Evolutionary conservation across 2,888 invertebrate genomes (phyloP), one percentile per base, ranked within the genome.

Genomic region (Nomada ferruginata): DNA sequence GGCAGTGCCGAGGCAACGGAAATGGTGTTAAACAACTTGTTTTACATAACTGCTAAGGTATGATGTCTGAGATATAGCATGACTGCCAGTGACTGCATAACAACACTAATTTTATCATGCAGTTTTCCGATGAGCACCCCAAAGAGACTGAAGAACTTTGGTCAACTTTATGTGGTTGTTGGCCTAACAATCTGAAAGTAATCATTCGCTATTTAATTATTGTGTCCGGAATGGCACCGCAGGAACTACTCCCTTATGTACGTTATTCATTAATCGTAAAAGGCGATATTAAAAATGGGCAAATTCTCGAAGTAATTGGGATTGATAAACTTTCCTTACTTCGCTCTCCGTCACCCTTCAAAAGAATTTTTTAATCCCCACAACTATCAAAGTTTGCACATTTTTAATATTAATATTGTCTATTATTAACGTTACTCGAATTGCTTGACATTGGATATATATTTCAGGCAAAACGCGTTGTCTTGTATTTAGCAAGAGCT

Each of bases 1-100:
- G 99, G 99, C 60, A 99, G 99, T 0, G 98, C 98, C 0, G 99
- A 99, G 94, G 99, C 99, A n/a, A 99, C 99, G 0, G 99, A 99
- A 94, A 99, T 99, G 98, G 98, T 99, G 66, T 95, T 99, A 83
- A 99, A 99, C 94, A 99, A 99, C 94, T 96, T 99, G 26, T 98
- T 99, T 94, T 99, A 99, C 94, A 97, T 99, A 90, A 99, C 99
- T 9, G 98, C 98, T 4, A 98, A 98, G 96, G 98, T 98, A 94
- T 86, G 15, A 5, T 63, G 9, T 10, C 44, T 5, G 0, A 53
- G 55, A 23, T 42, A 7, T 36, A 65, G 52, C 15, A 18, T 15
- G 1, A 20, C 23, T 26, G 20, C 9, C 1, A 11, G 15, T 52
- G 18, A 26, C 10, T n/a, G 15, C 20, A 47, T 18, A 23, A 47